Evolutionary conservation across 1,140 invertebrate genomes (phyloP).

Genomic region (Gryllus bimaculatus): DNA sequence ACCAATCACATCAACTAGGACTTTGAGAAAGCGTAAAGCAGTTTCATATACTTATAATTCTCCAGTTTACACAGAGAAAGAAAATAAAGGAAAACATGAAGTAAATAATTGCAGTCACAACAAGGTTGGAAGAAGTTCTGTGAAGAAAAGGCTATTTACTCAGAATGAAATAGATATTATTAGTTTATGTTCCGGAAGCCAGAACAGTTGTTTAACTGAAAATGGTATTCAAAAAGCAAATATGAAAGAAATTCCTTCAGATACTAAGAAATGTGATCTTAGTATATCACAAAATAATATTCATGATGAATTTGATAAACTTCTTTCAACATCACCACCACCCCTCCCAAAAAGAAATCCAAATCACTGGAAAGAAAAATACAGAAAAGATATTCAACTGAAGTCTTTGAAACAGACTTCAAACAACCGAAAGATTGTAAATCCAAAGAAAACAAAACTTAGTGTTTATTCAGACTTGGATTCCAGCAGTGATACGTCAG

Average conservation of each 20-base stretch:
- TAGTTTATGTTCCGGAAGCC: neutral
- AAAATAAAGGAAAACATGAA: neutral
- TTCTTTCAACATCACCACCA: neutral
- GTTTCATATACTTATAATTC: neutral
- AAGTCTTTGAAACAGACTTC: neutral
- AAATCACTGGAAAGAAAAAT: neutral
- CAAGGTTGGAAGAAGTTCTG: neutral
- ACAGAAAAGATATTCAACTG: neutral
- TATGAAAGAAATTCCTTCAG: neutral
- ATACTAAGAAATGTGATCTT: neutral
- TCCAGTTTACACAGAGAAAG: neutral
- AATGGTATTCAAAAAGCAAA: neutral
- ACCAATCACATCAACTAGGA: neutral
- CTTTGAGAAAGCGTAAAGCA: neutral
- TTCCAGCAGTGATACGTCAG: neutral
- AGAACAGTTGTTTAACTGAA: neutral
- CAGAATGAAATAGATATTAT: neutral
- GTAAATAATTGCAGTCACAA: neutral
- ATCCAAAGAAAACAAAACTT: neutral
- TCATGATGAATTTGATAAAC: neutral
- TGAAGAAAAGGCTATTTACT: neutral
- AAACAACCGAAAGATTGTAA: neutral
- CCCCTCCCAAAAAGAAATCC: neutral
- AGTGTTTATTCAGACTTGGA: neutral
- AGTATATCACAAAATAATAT: neutral